Evolutionary conservation across 1,140 invertebrate species (phyloP), one percentile per base, ranked within the genome.

Genomic region (Drosophila pseudoobscura): DNA sequence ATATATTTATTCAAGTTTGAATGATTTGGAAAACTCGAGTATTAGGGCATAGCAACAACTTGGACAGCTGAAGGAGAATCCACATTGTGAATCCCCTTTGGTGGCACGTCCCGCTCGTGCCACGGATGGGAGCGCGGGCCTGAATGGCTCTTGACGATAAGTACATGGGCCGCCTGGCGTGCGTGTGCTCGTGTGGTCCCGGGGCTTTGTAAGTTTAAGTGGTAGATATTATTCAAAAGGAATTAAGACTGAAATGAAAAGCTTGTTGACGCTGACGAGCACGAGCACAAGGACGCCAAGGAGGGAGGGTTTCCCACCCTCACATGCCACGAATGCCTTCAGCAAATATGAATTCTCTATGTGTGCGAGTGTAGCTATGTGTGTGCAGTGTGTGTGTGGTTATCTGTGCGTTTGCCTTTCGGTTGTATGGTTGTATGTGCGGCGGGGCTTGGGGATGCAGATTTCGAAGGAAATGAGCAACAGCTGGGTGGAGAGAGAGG

Each of bases 221-320:
- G 80, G 80, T 87, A 87, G 82, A 87, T 87, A 85, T 85, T 85
- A 85, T 85, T 85, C 80, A 85, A 85, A 85, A 85, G 80, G 82
- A 87, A 85, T 85, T 85, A 85, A 80, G 80, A 78, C 69, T 75
- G 82, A 80, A 87, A 87, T 85, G 80, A 85, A 85, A 85, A 80
- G 80, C 80, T 66, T 82, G 77, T 87, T 75, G 78, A 71, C 77
- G 73, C 31, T 35, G 31, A 66, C 50, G 80, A 57, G 43, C 47
- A 66, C 50, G 80, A 57, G 43, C 47, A 31, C 52, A 60, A 49
- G 20, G 20, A 60, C 22, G 58, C 6, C 8, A 24, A 46, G 52
- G 9, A 39, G 53, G 24, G 9, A 15, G 57, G 39, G 74, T 52
- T 47, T 77, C 66, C 45, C 59, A 85, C 61, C 72, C 72, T 44